These are phyloP conservation scores for Alces alces DNA, from an alignment of 2,113 vertebrate species.

Conservation along the genomic window DNA sequence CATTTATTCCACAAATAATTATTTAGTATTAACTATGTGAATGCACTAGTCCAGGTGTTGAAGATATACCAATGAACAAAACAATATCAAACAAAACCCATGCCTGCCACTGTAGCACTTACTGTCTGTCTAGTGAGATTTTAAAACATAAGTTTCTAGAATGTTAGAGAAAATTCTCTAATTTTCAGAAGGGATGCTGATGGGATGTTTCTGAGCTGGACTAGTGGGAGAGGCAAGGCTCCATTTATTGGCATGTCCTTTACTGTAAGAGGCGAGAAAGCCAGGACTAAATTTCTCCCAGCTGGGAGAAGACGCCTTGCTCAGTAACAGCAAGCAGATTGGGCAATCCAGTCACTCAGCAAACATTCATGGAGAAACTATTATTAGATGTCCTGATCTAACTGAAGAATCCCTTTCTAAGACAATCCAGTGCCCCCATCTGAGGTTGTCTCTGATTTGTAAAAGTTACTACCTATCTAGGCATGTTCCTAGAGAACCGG, in stretches of 20 bases:
- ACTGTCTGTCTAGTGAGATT: background rate
- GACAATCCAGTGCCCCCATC: background rate
- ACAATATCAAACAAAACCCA: background rate
- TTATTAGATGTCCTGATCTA: background rate
- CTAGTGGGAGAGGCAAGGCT: background rate
- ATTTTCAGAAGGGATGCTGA: background rate
- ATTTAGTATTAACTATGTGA: background rate
- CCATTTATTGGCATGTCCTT: background rate
- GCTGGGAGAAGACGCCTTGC: background rate
- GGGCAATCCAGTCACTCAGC: background rate
- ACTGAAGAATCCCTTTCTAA: background rate
- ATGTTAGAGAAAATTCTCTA: background rate
- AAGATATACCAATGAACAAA: background rate
- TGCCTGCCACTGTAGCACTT: too few relatives aligned
- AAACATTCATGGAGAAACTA: background rate
- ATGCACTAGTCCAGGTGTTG: background rate
- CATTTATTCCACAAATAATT: background rate
- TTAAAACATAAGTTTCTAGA: background rate
- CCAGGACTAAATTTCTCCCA: background rate
- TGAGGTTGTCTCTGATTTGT: background rate
- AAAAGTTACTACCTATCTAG: background rate
- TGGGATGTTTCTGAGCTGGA: background rate
- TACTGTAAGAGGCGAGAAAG: background rate
- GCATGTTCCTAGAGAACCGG: background rate
- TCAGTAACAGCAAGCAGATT: background rate